Percentiles rank a stretch among this genome's conserved stretches.
phyloP scores from a whole-genome alignment of 37 sponge, comb jelly and placozoan genomes.

The Theonella swinhoei region DNA sequence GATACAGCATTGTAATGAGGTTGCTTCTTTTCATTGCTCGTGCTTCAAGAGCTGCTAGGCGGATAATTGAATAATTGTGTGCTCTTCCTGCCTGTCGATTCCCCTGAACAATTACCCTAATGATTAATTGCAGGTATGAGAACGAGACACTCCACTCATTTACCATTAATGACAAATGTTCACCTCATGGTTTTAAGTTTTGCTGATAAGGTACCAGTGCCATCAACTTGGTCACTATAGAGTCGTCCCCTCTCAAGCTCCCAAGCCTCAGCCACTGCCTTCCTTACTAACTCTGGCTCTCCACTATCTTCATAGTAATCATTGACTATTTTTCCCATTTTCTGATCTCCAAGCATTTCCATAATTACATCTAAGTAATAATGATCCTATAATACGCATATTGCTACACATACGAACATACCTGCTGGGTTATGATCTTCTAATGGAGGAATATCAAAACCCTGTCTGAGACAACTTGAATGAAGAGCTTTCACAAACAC shows the following conservation, averaged over 20 bases:
- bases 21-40: conserved; percentile 57
- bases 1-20: conserved; percentile 35
- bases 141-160: no score
- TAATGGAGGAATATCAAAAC: background rate
- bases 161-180: background rate
- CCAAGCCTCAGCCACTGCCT: conserved; percentile 49
- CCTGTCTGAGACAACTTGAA: background rate
- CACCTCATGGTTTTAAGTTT: background rate
- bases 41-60: conserved; percentile 58
- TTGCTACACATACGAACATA: background rate
- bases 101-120: background rate
- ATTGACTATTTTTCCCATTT: conserved; percentile 35
- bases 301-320: conserved; percentile 42
- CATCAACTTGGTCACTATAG: background rate
- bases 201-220: background rate
- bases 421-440: conserved; percentile 61
- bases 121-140: no score
- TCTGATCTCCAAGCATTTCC: conserved; percentile 78
- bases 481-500: conserved; percentile 57
- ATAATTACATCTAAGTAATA: conserved; percentile 69
- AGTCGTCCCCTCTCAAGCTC: background rate
- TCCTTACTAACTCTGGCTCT: conserved; percentile 36
- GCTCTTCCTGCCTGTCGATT: background rate
- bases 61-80: conserved; percentile 8
- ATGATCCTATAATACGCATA: background rate